Conservation (phyloP, 2,888 invertebrate genomes). For the Steinernema carpocapsae region DNA sequence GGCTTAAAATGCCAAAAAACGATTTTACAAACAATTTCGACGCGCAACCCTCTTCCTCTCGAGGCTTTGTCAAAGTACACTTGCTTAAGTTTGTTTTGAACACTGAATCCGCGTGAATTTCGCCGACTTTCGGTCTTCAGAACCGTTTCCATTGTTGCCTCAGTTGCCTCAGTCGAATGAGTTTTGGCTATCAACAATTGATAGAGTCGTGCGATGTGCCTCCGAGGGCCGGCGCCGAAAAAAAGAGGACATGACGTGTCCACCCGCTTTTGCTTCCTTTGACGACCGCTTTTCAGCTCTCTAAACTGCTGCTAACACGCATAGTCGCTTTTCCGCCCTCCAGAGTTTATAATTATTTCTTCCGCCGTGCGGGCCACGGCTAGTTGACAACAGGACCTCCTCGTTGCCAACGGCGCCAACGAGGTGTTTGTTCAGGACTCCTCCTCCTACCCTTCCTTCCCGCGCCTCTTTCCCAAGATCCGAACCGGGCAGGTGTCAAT, state of each 20-base stretch:
- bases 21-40: no score
- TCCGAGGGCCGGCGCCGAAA: neutral
- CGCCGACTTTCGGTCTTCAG: no score
- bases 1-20: no score
- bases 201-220: conserved; percentile 16
- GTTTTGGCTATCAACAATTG: conserved; percentile 21
- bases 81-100: no score
- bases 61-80: no score
- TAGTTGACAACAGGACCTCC: neutral
- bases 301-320: conserved; percentile 1
- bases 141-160: no score
- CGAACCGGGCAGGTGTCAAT: neutral
- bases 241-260: conserved; percentile 17
- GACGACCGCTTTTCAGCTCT: neutral
- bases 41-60: no score
- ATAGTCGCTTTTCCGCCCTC: neutral
- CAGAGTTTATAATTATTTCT: conserved; percentile 16
- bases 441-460: neutral
- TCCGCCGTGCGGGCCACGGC: neutral
- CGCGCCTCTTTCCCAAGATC: neutral
- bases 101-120: no score
- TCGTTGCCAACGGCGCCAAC: conserved; percentile 24
- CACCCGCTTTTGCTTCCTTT: neutral
- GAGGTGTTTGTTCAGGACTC: neutral
- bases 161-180: neutral